phyloP scores from a whole-genome alignment of 2,888 invertebrate genomes.

The Mesochorus sp. region DNA sequence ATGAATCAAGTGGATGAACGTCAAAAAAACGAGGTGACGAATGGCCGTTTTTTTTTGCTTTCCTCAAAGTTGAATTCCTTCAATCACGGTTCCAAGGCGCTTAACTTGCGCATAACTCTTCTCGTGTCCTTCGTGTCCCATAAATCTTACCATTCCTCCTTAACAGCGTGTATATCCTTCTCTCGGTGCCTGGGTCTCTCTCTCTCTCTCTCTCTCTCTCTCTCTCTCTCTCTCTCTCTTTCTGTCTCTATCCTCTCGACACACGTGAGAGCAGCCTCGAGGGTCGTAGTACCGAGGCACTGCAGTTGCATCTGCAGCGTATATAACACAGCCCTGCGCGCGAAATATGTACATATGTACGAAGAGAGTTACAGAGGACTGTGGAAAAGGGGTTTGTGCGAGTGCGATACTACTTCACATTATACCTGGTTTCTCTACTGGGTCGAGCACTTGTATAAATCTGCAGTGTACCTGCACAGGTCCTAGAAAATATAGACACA shows the following conservation, averaged over 20 bases:
- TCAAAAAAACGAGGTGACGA: background rate
- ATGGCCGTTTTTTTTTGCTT: background rate
- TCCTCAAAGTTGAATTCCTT: background rate
- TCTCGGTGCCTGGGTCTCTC: no score
- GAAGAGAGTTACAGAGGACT: slow-evolving; percentile 23
- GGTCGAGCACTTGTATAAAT: slow-evolving; percentile 62
- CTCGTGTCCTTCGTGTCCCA: background rate
- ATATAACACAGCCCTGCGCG: slow-evolving; percentile 30
- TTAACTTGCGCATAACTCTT: background rate
- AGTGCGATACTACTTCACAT: slow-evolving; percentile 50
- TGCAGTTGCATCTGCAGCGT: slow-evolving; percentile 56
- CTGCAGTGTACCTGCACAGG: slow-evolving; percentile 50
- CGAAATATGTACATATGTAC: slow-evolving; percentile 1
- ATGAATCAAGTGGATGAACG: background rate
- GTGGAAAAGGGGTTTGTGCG: slow-evolving; percentile 23
- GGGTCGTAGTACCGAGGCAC: slow-evolving; percentile 47
- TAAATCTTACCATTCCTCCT: slow-evolving; percentile 5
- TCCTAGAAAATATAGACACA: slow-evolving; percentile 31
- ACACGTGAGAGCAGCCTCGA: slow-evolving; percentile 34
- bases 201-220: background rate
- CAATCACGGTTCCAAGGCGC: background rate
- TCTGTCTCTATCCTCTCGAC: background rate
- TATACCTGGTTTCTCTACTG: slow-evolving; percentile 65
- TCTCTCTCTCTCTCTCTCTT: background rate
- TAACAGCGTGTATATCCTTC: slow-evolving; percentile 1